Base-by-base conservation (phyloP, 1,140 invertebrate species). In the Habropoda laboriosa region DNA sequence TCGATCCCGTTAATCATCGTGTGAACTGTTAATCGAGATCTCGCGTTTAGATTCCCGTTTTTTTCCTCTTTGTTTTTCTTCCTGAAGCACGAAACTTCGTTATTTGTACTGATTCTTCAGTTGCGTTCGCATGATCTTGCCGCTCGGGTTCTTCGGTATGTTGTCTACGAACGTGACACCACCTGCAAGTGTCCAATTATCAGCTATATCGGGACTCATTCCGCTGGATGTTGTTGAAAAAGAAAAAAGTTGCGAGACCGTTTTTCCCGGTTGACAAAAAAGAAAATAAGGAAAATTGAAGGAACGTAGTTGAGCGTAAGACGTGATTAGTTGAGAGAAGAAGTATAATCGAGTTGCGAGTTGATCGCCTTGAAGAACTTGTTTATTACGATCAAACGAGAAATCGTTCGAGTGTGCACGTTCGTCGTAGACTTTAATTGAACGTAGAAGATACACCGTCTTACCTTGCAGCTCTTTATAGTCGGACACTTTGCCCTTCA, bases 131-230 rank as follows among this genome's bases (percentile, higher is more conserved):
- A 96, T 88, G 83, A 96, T 96, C 90, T 96, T 96, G 21, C 96
- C 96, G 16, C 94, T 94, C 2, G 95, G 78, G 89, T 93, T 95
- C 89, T 95, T 96, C 0, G 96, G 96, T 85, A 96, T 94, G 24
- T 81, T 85, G 1, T 94, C 91, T 8, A 95, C 74, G 40, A 95
- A 93, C 18, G 81, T 79, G 16, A 95, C 92, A 0, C 94, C 94
- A 55, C 94, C 94, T 90, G 83, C 84, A 70, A 64, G n/a, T 2
- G 53, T 21, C 10, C 12, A 45, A 58, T 64, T 64, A 12, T 55
- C 53, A 30, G 13, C 13, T 13, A 53, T n/a, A 49, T 49, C 32
- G 3, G n/a, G 10, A 58, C 32, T 18, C 1, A 21, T 21, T 27
- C 13, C 8, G 1, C 27, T n/a, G n/a, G n/a, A n/a, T n/a, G 13